These are phyloP conservation scores for Psilopsiagon aurifrons DNA, from an alignment of 2,113 vertebrate genomes.

Conservation along the genomic window DNA sequence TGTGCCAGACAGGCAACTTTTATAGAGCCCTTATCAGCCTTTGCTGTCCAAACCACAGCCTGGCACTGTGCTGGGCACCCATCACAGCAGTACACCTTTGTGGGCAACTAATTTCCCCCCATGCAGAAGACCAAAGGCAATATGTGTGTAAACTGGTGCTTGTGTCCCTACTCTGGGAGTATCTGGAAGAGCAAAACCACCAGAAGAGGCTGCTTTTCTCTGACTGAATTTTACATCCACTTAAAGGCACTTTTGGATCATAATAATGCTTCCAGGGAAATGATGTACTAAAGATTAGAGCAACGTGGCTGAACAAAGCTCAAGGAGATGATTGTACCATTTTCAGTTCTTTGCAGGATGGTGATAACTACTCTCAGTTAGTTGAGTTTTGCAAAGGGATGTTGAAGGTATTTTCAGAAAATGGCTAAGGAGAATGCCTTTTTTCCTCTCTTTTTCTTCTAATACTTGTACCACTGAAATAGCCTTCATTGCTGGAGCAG, in stretches of 20 bases:
- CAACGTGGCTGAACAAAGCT: background rate
- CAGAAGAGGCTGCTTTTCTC: background rate
- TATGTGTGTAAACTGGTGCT: background rate
- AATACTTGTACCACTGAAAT: background rate
- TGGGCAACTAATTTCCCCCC: fast-evolving
- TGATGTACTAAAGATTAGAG: background rate
- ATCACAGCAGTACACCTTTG: fast-evolving
- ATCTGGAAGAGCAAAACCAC: background rate
- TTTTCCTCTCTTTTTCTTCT: background rate
- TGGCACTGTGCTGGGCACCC: background rate
- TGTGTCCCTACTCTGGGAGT: background rate
- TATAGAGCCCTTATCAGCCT: background rate
- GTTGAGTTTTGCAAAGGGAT: background rate
- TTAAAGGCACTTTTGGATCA: background rate
- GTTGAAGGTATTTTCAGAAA: background rate
- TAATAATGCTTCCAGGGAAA: background rate
- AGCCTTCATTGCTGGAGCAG: background rate
- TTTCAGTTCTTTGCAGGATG: background rate
- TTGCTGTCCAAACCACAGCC: background rate
- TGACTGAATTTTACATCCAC: background rate
- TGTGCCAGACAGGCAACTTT: background rate
- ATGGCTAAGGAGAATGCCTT: background rate
- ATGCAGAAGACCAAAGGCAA: background rate
- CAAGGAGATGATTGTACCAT: background rate
- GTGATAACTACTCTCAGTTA: background rate